phyloP scores from a whole-genome alignment of 2,888 invertebrate genomes.

The Abrostola tripartita region DNA sequence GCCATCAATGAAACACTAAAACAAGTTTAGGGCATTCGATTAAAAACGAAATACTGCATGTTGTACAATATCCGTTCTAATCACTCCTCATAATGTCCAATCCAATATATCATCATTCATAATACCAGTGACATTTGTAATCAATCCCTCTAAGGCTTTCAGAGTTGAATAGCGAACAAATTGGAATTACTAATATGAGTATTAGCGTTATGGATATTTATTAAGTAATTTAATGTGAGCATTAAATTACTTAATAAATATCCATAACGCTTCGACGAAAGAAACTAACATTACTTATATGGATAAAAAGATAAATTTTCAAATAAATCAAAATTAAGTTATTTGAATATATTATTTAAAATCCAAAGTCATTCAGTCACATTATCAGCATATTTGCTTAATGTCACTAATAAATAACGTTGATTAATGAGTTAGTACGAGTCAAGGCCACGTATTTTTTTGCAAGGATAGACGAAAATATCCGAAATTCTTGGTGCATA shows the following conservation, averaged over 20 bases:
- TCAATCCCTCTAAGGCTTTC: constrained; percentile 19
- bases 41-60: not conserved
- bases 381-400: not conserved
- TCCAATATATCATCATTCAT: constrained; percentile 46
- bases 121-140: constrained; percentile 29
- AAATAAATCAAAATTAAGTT: not conserved
- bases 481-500: not conserved
- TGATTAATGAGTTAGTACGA: not conserved
- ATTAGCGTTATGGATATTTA: constrained; percentile 7
- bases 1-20: too few relatives aligned
- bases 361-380: too few relatives aligned
- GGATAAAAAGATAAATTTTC: too few relatives aligned
- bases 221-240: not conserved
- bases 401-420: not conserved
- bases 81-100: constrained; percentile 43
- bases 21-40: too few relatives aligned
- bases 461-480: not conserved
- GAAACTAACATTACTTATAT: too few relatives aligned
- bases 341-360: not conserved
- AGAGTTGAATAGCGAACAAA: constrained; percentile 32
- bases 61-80: constrained; percentile 22
- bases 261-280: too few relatives aligned
- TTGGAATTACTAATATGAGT: constrained; percentile 22
- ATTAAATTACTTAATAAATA: too few relatives aligned
- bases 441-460: not conserved